phyloP scores from a whole-genome alignment of 1,140 invertebrate species.

The Lamellibrachia luymesi region DNA sequence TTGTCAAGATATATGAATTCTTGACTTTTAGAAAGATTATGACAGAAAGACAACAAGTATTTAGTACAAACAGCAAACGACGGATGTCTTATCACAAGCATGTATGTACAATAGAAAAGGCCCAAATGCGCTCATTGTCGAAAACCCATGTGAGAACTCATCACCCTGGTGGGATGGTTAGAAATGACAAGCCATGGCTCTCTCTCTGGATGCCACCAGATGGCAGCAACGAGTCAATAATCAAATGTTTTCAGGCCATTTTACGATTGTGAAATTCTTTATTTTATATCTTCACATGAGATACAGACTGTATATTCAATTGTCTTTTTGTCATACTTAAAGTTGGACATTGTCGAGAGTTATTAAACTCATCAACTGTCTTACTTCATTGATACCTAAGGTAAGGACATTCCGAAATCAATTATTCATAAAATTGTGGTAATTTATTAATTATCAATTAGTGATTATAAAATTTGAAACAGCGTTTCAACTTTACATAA shows the following conservation, averaged over 20 bases:
- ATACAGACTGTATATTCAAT: no score
- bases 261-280: neutral
- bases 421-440: no score
- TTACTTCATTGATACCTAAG: no score
- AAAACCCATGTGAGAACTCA: neutral
- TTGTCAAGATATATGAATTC: neutral
- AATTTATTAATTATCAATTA: no score
- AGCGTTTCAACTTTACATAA: neutral
- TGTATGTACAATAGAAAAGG: neutral
- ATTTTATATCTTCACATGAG: no score
- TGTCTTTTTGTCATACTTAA: no score
- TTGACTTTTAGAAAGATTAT: neutral
- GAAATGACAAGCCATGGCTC: neutral
- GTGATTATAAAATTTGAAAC: no score
- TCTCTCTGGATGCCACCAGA: neutral
- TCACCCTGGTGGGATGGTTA: neutral
- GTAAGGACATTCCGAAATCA: no score
- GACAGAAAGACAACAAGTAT: neutral
- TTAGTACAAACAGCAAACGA: neutral
- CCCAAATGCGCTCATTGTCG: neutral
- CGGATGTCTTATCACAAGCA: neutral
- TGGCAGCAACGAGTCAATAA: neutral
- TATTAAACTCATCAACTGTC: no score
- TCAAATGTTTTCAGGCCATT: neutral
- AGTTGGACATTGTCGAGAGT: no score